Evolutionary conservation across 2,113 vertebrate species (phyloP), one percentile per base, ranked within the genome.

Genomic region (Apodemus sylvaticus): DNA sequence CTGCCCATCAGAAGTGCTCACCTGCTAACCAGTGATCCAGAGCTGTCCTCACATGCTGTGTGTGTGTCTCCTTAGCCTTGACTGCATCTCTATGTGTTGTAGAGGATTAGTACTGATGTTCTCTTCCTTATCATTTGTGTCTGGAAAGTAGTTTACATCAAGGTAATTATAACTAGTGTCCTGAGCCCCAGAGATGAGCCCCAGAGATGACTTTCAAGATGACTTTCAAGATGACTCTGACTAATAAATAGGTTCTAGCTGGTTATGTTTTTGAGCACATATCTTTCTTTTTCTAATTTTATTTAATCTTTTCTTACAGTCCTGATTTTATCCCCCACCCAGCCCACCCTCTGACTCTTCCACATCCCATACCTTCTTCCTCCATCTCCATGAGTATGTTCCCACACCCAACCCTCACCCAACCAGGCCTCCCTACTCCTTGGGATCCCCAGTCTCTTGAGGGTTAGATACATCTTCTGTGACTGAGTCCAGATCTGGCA

Each of bases 131-230:
- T 99, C 99, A 99, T 99, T 99, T 99, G 98, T 99, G 97, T 99
- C 99, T 96, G 99, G 99, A 98, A 99, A 99, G 99, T 99, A 99
- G 99, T 99, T 99, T 95, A 99, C 99, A 98, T 99, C 99, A 99
- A 99, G 99, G 98, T 99, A 99, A 99, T 99, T 99, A 99, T 99
- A 99, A 98, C 99, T 99, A 89, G 99, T 98, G 98, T 98, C 99
- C 98, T 99, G 99, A 99, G 97, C n/a, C n/a, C 42, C n/a, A 24
- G n/a, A 74, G n/a, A 42, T n/a, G n/a, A n/a, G n/a, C n/a, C n/a
- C n/a, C n/a, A n/a, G n/a, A n/a, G n/a, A n/a, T 24, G 31, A 22
- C n/a, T 42, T 74, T 74, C 22, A 74, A n/a, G 99, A 99, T 24
- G 31, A 22, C n/a, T 42, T 74, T 74, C 22, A 74, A n/a, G 99